These are phyloP conservation scores for Hylia prasina DNA, from an alignment of 2,113 vertebrate genomes.

Conservation along the genomic window DNA sequence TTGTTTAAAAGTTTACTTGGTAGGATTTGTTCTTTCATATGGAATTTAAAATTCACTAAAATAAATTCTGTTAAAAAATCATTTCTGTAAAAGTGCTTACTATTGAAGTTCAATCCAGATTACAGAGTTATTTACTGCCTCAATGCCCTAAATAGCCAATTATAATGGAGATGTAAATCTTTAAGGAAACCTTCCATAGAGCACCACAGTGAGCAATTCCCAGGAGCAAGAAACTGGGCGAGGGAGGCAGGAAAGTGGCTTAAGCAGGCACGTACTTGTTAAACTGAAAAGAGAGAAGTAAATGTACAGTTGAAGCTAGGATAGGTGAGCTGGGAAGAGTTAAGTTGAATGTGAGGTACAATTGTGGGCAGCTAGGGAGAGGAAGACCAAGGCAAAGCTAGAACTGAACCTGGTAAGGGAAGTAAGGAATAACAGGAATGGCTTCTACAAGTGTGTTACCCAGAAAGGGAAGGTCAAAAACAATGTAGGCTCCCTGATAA, in stretches of 20 bases:
- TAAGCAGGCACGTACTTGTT: not conserved
- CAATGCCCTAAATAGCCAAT: not conserved
- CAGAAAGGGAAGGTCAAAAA: not conserved
- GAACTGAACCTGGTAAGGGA: not conserved
- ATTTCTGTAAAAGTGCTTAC: not conserved
- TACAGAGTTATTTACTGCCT: not conserved
- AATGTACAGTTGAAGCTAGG: not conserved
- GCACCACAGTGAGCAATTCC: not conserved
- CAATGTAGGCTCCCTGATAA: not conserved
- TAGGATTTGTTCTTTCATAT: not conserved
- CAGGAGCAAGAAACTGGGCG: not conserved
- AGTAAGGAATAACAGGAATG: accelerated
- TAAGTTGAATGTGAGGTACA: not conserved
- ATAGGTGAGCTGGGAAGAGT: not conserved
- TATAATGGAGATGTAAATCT: not conserved
- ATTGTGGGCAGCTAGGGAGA: not conserved
- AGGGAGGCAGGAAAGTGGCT: not conserved
- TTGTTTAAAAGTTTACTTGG: not conserved
- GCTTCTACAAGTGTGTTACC: not conserved
- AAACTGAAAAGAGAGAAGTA: not conserved
- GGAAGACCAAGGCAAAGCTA: not conserved
- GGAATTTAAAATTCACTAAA: not conserved
- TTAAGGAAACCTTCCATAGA: not conserved
- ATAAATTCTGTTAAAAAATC: not conserved
- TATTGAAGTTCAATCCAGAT: not conserved